A percentile compares a stretch with the other conserved stretches of the same genome.
Conservation (phyloP, 2,113 vertebrate genomes). For the Micronisus gabar region DNA sequence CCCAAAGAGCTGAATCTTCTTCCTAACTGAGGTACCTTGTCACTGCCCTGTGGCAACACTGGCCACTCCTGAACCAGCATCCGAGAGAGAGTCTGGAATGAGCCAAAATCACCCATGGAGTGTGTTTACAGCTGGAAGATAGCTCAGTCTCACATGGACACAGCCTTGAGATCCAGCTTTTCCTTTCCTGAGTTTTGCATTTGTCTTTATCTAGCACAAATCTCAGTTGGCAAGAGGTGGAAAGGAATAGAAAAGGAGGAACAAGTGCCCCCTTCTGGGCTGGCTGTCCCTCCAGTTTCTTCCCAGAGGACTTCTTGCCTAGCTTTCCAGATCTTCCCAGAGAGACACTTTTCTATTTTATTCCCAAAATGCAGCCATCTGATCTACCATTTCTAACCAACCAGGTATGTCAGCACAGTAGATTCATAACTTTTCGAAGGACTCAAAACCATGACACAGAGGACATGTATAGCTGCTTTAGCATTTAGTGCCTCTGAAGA, state of each 20-base stretch:
- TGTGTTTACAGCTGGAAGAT: neutral
- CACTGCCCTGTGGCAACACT: neutral
- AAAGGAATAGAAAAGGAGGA: neutral
- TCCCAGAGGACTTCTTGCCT: neutral
- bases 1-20: neutral
- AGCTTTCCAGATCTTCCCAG: neutral
- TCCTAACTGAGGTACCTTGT: fast-evolving
- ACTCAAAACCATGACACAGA: neutral
- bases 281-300: neutral
- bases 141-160: neutral
- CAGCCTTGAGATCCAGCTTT: neutral
- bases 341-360: neutral
- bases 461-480: neutral
- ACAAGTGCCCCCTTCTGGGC: fast-evolving
- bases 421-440: neutral
- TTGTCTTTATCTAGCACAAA: neutral
- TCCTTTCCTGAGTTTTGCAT: neutral
- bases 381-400: neutral
- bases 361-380: neutral
- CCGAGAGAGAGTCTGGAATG: neutral
- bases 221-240: neutral
- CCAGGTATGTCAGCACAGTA: neutral
- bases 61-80: neutral
- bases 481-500: neutral
- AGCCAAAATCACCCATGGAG: neutral